A percentile compares a stretch with the other conserved stretches of the same genome.
phyloP scores from a whole-genome alignment of 2,797 vertebrate genomes.

The Dipus sagitta region DNA sequence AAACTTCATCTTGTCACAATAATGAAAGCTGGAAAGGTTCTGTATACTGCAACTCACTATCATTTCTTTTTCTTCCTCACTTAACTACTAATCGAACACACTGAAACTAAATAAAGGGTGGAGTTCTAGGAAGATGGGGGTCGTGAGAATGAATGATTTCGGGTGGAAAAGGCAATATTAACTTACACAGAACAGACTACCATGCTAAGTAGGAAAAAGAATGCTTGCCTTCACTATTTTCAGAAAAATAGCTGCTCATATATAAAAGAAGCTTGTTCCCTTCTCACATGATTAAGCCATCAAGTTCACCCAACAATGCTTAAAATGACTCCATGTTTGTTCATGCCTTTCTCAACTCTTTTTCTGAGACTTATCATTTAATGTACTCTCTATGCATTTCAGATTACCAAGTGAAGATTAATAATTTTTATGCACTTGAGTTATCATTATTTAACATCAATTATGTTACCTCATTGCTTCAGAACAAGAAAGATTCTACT shows the following conservation, averaged over 20 bases:
- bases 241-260: not conserved
- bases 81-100: not conserved
- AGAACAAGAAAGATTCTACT: not conserved
- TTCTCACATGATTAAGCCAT: not conserved
- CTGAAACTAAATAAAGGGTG: not conserved
- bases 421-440: not conserved
- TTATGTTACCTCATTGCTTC: not conserved
- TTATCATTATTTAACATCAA: conserved; percentile 5
- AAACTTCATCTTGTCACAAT: not conserved
- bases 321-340: not conserved
- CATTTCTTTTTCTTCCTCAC: not conserved
- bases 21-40: not conserved
- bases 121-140: not conserved
- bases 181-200: not conserved
- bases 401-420: not conserved
- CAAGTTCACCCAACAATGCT: not conserved
- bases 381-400: not conserved
- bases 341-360: not conserved
- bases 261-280: not conserved
- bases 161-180: not conserved
- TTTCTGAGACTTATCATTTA: not conserved
- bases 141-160: not conserved
- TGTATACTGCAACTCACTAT: not conserved
- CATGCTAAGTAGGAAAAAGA: not conserved
- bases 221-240: not conserved